These are phyloP conservation scores for Alfaro cultratus DNA, from an alignment of 2,797 vertebrate species.

Conservation along the genomic window DNA sequence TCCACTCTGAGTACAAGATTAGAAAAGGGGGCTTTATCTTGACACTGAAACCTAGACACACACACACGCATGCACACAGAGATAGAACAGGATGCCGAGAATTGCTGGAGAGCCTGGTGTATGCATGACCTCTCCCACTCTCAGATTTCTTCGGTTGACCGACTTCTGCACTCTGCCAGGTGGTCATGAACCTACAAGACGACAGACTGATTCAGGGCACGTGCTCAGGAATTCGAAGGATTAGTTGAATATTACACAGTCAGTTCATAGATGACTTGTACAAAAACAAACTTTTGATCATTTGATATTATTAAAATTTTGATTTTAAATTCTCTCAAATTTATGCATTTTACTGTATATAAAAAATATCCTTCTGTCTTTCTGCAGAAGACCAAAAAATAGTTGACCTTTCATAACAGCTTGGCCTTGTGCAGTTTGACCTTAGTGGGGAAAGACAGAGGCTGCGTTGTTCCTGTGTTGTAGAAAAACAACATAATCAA, in stretches of 20 bases:
- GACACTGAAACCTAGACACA: not conserved
- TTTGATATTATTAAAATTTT: not conserved
- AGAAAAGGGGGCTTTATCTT: not conserved
- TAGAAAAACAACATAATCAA: not conserved
- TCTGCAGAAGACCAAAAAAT: not conserved
- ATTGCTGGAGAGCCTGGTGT: conserved; percentile 65
- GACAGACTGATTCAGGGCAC: conserved; percentile 7
- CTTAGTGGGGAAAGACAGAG: conserved; percentile 38
- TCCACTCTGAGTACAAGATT: conserved; percentile 7
- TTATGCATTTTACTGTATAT: not conserved
- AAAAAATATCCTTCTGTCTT: not conserved
- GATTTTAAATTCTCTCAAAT: not conserved
- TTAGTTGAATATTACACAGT: not conserved
- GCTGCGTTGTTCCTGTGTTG: conserved; percentile 51
- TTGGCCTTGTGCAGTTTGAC: conserved; percentile 53
- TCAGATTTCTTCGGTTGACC: conserved; percentile 57
- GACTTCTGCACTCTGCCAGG: conserved; percentile 46
- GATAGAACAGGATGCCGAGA: conserved; percentile 47
- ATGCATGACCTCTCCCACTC: conserved; percentile 42
- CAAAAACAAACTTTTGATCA: not conserved
- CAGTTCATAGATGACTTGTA: not conserved
- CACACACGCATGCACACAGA: not conserved
- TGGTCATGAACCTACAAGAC: conserved; percentile 36
- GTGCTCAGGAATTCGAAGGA: not conserved
- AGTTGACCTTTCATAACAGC: conserved; percentile 59